Evolutionary conservation across 2,113 vertebrate genomes (phyloP), one percentile per base, ranked within the genome.

Genomic region (Callopanchax toddi): DNA sequence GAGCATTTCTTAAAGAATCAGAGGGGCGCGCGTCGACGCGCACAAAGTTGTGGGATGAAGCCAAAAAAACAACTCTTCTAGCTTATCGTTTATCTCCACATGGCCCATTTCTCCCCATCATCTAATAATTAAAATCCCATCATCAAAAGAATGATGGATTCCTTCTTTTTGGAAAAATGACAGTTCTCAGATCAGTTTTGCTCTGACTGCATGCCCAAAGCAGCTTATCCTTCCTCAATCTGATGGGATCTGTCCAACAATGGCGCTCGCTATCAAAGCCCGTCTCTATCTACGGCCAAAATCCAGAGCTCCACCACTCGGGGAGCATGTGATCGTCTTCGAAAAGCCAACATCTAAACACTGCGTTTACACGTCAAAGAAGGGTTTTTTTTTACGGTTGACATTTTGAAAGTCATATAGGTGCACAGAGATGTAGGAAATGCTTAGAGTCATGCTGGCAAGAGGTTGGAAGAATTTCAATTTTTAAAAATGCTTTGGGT

Each of bases 161-260:
- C n/a, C 23, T 60, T 64, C 45, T 49, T 74, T 73, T 21, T 65
- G 65, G 76, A 74, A 36, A 70, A 71, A 78, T 74, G 76, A 74
- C 79, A 81, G 61, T 23, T 50, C 58, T 60, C 23, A 53, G 50
- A 79, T 77, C 72, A 78, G 71, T 78, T 83, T 56, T 64, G 65
- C 71, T 60, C 69, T 58, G 63, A 66, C 74, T 42, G 16, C 54
- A 37, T 74, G 56, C 63, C 69, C 52, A 48, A 55, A 82, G 75
- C 71, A 74, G 76, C 80, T 87, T 83, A 86, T 85, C 72, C 42
- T 53, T 43, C 78, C 60, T 54, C 73, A 61, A 77, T 84, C 76
- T 79, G 74, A 78, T 73, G 63, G 74, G 71, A 86, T 82, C 69
- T 29, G 39, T 82, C 69, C 78, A 76, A 85, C 74, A 86, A 65